Evolutionary conservation across 1,140 invertebrate species (phyloP), one percentile per base, ranked within the genome.

Genomic region (Papilio machaon): DNA sequence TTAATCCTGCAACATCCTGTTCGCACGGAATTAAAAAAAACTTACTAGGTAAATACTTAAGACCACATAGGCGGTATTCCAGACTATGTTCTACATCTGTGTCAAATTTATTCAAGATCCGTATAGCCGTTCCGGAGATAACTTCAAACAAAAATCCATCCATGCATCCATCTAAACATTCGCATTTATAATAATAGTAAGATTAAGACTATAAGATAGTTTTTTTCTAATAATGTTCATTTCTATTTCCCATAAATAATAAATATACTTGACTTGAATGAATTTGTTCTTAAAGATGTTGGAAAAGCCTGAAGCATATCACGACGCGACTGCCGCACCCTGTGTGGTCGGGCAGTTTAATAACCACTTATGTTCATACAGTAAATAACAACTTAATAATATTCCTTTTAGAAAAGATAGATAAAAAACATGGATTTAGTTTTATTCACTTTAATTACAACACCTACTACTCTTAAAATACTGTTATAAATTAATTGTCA

Each of bases 271-370:
- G 38, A 43, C 38, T 5, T 58, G 30, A 23, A 81, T 82, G 43
- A 64, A 83, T 83, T 85, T 86, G 82, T 86, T 87, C 86, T 86
- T 85, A 83, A 85, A 80, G 74, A 85, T 38, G 84, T 82, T 85
- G 82, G 84, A 82, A 84, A 83, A 79, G 85, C 73, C 84, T 85
- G 82, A 81, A 85, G 81, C 86, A 77, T 84, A 82, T 88, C 89
- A 90, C 89, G 88, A 88, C 82, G 78, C 81, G 84, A 86, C 85
- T 79, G 83, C 80, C 77, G 83, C 87, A 30, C 82, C 83, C 84
- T 89, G 88, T 91, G 87, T 90, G 89, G 87, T 88, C 73, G 75
- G 75, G 83, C 86, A 90, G 90, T 91, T 91, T 90, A 91, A 91
- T 90, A 87, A 89, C 85, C 85, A 85, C 82, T 83, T 87, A 70